Evolutionary conservation across 2,888 invertebrate genomes (phyloP), one percentile per base, ranked within the genome.

Genomic region (Arctia plantaginis): DNA sequence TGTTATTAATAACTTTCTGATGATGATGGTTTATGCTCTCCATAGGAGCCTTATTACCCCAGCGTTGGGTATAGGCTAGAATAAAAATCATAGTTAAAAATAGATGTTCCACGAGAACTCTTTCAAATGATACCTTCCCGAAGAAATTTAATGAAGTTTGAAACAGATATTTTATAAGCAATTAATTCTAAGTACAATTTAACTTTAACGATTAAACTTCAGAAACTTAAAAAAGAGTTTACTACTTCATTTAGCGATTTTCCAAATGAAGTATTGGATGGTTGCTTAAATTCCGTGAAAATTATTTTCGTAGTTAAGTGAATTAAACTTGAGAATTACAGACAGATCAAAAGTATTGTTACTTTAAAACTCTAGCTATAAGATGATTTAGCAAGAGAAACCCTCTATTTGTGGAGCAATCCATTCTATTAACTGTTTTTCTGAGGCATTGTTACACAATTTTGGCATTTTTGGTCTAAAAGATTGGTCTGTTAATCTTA

Each of bases 161-260:
- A 41, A 69, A 41, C 27, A 35, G n/a, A 59, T 69, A 69, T 27
- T 62, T 44, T 23, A 35, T 35, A 23, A 67, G 47, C 55, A 30
- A 73, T 75, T 78, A 71, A 77, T 80, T 79, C 71, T 66, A 81
- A 77, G 77, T 73, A 66, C 77, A 74, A 67, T 77, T 66, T 66
- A 44, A 80, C 66, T 77, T 77, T 44, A 68, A n/a, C 69, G 67
- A 13, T 71, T 55, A n/a, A 77, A 77, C 66, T 83, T 79, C 35
- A 15, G 72, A 59, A 47, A 71, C 47, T 51, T 74, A 68, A 77
- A 82, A 75, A 65, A 47, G 62, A 79, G 70, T 83, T 77, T 71
- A 76, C 72, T 77, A 71, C 70, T 55, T 69, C 68, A 66, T 30
- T 55, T 41, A 12, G 65, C 64, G 59, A 66, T 69, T 59, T 15